Conservation (phyloP, 1,140 invertebrate species). For the Nasonia vitripennis region DNA sequence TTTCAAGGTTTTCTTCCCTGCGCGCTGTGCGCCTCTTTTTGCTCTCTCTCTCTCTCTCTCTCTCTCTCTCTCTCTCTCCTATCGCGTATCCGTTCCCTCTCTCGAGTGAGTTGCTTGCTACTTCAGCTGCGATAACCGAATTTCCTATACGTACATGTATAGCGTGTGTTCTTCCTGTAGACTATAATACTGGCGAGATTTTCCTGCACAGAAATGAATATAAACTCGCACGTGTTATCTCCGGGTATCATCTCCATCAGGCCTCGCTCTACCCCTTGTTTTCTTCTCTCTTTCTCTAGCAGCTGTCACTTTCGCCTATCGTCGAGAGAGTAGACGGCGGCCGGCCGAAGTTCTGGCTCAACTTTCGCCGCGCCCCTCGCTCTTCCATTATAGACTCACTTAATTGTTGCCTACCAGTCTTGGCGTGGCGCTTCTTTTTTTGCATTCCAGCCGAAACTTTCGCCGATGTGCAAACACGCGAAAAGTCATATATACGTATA, state of each 20-base stretch:
- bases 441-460: not conserved
- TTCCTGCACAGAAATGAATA: not conserved
- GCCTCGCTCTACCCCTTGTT: too few species aligned
- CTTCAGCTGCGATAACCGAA: not conserved
- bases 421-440: constrained; percentile 36
- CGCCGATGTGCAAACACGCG: not conserved
- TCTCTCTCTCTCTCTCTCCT: not conserved
- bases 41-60: not conserved
- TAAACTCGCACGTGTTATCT: not conserved
- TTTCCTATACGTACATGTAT: not conserved
- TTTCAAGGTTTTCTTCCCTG: constrained; percentile 31
- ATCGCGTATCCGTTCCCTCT: not conserved
- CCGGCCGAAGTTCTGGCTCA: constrained; percentile 52
- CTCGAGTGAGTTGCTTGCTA: not conserved
- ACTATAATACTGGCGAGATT: not conserved
- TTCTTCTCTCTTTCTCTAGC: constrained; percentile 20
- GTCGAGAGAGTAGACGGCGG: not conserved
- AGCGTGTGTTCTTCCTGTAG: not conserved
- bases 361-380: constrained; percentile 55
- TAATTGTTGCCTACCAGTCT: constrained; percentile 61
- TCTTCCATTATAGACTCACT: constrained; percentile 64
- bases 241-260: not conserved
- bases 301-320: constrained; percentile 31
- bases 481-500: not conserved
- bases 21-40: not conserved